These are phyloP conservation scores for Acarapis woodi DNA, from an alignment of 1,140 invertebrate species.

Conservation along the genomic window DNA sequence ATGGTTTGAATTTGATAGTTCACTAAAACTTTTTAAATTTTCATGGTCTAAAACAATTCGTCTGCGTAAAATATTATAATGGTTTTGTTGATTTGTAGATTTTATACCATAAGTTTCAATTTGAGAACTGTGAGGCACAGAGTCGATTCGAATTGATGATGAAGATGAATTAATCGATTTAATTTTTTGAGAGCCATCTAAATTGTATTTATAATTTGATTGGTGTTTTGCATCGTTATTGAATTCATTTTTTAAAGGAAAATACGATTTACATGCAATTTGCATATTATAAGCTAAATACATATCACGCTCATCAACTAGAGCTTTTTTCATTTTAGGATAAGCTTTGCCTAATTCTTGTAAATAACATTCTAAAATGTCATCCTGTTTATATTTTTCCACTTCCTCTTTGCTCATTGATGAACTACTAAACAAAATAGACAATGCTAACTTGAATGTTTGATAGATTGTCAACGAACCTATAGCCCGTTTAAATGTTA, in stretches of 20 bases:
- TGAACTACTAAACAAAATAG: constrained; percentile 41
- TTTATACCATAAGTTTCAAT: constrained; percentile 13
- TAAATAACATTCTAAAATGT: constrained; percentile 63
- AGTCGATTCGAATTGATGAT: constrained; percentile 15
- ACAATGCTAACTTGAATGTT: constrained; percentile 51
- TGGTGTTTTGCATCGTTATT: too few relatives aligned
- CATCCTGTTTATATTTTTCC: constrained; percentile 65
- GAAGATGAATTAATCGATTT: too few relatives aligned
- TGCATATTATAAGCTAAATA: constrained; percentile 64
- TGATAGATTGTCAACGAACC: constrained; percentile 54
- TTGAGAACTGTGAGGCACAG: too few relatives aligned
- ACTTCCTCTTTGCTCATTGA: constrained; percentile 65
- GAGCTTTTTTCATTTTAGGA: constrained; percentile 60
- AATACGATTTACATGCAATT: too few relatives aligned
- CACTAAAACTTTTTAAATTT: too few relatives aligned
- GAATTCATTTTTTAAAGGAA: too few relatives aligned
- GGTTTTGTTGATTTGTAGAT: constrained; percentile 12
- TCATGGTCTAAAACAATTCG: too few relatives aligned
- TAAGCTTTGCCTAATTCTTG: constrained; percentile 69
- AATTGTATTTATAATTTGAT: too few relatives aligned
- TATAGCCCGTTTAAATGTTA: constrained; percentile 59
- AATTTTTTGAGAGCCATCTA: too few relatives aligned
- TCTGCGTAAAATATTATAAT: too few relatives aligned
- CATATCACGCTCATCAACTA: constrained; percentile 71
- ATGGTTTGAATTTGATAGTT: too few relatives aligned